phyloP scores from a whole-genome alignment of 1,140 invertebrate species.

The Bombus confusus region DNA sequence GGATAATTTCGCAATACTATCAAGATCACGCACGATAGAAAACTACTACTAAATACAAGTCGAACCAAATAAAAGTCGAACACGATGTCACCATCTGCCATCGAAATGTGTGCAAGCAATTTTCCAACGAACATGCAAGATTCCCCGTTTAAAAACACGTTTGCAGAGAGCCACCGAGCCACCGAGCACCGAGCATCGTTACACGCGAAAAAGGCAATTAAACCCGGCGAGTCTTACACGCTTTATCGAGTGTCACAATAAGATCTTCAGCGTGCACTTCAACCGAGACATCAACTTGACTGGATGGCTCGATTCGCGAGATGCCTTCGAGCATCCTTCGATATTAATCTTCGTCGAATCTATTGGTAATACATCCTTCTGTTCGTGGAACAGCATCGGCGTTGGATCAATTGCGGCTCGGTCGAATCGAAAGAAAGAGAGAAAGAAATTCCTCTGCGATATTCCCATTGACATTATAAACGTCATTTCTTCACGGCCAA shows the following conservation, averaged over 20 bases:
- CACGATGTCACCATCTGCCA: not conserved
- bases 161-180: not conserved
- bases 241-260: not conserved
- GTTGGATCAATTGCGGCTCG: not conserved
- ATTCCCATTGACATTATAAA: not conserved
- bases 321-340: not conserved
- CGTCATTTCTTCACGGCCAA: not conserved
- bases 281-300: not conserved
- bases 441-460: not conserved
- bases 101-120: not conserved
- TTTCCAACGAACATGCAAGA: not conserved
- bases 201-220: not conserved
- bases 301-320: too few species aligned
- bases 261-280: not conserved
- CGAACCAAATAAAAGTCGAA: too few species aligned
- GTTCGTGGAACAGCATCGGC: not conserved
- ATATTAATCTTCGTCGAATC: conserved; percentile 16
- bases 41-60: too few species aligned
- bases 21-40: not conserved
- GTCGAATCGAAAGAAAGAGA: too few species aligned
- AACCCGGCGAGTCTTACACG: not conserved
- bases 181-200: not conserved
- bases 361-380: not conserved
- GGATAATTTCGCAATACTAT: not conserved
- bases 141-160: not conserved